Base-by-base conservation (phyloP, 2,797 vertebrate species). In the Pterois miles region DNA sequence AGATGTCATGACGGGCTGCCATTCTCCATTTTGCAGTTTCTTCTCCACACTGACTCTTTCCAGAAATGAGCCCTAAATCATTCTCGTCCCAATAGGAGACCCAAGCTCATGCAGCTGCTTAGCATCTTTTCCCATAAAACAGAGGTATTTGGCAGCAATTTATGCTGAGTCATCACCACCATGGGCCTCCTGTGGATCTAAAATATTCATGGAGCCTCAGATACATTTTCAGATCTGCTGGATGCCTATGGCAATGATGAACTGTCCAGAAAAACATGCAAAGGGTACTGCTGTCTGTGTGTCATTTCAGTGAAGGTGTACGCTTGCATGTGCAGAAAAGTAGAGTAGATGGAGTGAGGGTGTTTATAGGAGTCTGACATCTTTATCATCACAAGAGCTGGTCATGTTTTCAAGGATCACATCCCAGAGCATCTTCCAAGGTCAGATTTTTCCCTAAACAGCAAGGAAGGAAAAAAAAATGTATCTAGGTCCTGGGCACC, bases 121-220 rank as follows among this genome's bases (percentile, higher is more conserved):
- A 63, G 65, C 43, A 82, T 74, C 18, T 56, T 69, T 83, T 80
- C 78, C 58, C 69, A 71, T 85, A 46, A 74, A 85, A 70, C 33
- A 0, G 14, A 66, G 66, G 25, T 50, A 53, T 74, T 58, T 52
- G 46, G 65, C 20, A 52, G 34, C 38, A 68, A 59, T 74, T 50
- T 63, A n/a, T 72, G 69, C 74, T 78, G 67, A 81, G 3, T 77
- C 77, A 76, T 77, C 77, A 66, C 34, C 0, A 0, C 60, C 60
- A 71, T 29, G 11, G 60, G 71, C 56, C 64, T 71, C 48, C 31
- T 40, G 33, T 54, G 43, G 50, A n/a, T 80, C 12, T 80, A 14
- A 87, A 83, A 86, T 85, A 88, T 88, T 86, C 62, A 83, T 82
- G 23, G 27, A 33, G 31, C 34, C 57, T 77, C n/a, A 64, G 71